phyloP scores from a whole-genome alignment of 92 coral and sea anemone species.

The Umimayanthus chanpuru region DNA sequence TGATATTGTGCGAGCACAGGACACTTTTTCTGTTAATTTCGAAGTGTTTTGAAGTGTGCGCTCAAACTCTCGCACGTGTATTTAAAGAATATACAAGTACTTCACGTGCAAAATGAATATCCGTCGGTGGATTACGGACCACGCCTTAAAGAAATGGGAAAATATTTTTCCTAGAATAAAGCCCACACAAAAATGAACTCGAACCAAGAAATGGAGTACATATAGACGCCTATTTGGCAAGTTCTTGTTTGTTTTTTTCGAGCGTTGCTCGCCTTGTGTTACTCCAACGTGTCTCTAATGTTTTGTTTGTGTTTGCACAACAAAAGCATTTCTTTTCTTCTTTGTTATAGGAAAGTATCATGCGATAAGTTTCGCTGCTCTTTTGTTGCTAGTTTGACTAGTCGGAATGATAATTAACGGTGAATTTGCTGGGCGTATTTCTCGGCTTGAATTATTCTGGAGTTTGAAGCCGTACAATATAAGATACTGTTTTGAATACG shows the following conservation, averaged over 20 bases:
- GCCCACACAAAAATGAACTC: neutral
- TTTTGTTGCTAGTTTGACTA: constrained; percentile 7
- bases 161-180: neutral
- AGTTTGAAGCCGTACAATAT: neutral
- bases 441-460: neutral
- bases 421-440: neutral
- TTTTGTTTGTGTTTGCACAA: constrained; percentile 45
- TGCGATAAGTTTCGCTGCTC: constrained; percentile 33
- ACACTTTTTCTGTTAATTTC: neutral
- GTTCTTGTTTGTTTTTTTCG: constrained; percentile 15
- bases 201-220: neutral
- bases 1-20: constrained; percentile 3
- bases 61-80: constrained; percentile 31
- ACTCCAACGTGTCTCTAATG: constrained; percentile 35
- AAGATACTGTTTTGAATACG: neutral
- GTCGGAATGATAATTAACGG: neutral
- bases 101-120: neutral
- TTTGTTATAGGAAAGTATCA: constrained; percentile 16
- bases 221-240: neutral
- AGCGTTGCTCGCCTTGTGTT: neutral
- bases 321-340: constrained; percentile 6
- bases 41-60: constrained; percentile 4
- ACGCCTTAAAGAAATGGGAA: neutral
- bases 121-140: neutral
- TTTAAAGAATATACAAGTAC: neutral